Base-by-base conservation (phyloP, 2,888 invertebrate genomes). In the Alitta virens region DNA sequence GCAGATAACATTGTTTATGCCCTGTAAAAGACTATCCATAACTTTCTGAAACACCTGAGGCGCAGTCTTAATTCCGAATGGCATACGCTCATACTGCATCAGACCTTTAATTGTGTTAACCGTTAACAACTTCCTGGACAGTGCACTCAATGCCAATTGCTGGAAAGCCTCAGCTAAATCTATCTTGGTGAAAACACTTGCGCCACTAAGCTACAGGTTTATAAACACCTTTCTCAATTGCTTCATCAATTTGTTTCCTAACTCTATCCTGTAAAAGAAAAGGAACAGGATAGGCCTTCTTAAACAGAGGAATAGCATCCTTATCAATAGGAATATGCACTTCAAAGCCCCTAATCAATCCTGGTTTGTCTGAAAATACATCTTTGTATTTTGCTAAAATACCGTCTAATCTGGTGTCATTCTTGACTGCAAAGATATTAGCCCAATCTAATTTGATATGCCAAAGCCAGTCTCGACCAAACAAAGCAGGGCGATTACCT, bases 131-230 rank as follows among this genome's bases (percentile, higher is more conserved):
- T 55, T 18, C 38, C 21, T 27, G 7, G 38, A 38, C n/a, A 2
- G 5, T 21, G 26, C 55, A 9, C 26, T 55, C 12, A n/a, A n/a
- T n/a, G n/a, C n/a, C n/a, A n/a, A 24, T 18, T 55, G 55, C n/a
- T 16, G n/a, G 18, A 26, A 55, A 14, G 55, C 55, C 7, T 16
- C n/a, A 9, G 55, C 16, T 3, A 55, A 38, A 27, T 55, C 55
- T 33, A 55, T 55, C 38, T 55, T 55, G 7, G 55, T 26, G 38
- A 55, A 55, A 16, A 26, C 38, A 16, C 7, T 26, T 55, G 12
- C 38, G 16, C 40, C 55, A 33, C 33, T n/a, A n/a, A 55, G 18
- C n/a, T 21, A 52, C 52, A 21, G 21, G 21, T 7, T 21, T 25
- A 18, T 21, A 25, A 23, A 52, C 52, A 52, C 52, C 52, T 52